These are phyloP conservation scores for Ormia ochracea DNA, from an alignment of 2,888 invertebrate species.

Conservation along the genomic window DNA sequence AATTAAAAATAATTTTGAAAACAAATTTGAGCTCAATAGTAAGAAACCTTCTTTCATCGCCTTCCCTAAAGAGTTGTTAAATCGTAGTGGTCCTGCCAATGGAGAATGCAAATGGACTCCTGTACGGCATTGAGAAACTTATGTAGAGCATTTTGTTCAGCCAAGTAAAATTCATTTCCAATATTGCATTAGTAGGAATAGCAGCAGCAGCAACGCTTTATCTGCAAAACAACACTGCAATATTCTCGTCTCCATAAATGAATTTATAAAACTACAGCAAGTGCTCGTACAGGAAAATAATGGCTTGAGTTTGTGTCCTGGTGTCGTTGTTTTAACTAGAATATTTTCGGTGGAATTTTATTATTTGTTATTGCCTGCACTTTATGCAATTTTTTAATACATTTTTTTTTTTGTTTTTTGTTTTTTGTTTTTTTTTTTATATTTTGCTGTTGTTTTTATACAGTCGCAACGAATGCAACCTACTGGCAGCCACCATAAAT, in stretches of 20 bases:
- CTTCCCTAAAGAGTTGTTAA: too few relatives aligned
- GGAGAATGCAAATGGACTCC: not conserved
- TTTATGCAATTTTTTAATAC: constrained; percentile 43
- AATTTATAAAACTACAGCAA: constrained; percentile 47
- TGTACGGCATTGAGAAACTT: not conserved
- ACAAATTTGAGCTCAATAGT: too few relatives aligned
- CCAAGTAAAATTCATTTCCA: constrained; percentile 32
- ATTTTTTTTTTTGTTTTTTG: not conserved
- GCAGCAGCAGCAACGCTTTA: constrained; percentile 29
- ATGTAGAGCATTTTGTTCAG: not conserved
- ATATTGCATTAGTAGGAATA: constrained; percentile 6
- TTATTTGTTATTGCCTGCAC: constrained; percentile 58
- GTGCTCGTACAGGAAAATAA: constrained; percentile 11
- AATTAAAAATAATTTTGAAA: too few relatives aligned
- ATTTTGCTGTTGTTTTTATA: not conserved
- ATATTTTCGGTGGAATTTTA: constrained; percentile 56
- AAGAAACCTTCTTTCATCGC: too few relatives aligned
- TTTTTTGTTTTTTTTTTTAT: not conserved
- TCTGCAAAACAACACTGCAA: constrained; percentile 31
- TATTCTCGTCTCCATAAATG: constrained; percentile 34
- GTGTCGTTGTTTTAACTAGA: constrained; percentile 39
- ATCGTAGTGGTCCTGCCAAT: too few relatives aligned
- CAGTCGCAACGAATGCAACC: constrained; percentile 37
- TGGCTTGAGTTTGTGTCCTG: constrained; percentile 29
- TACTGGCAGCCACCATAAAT: not conserved